Conservation (phyloP, 2,888 invertebrate genomes). For the Parascotia fuliginaria region DNA sequence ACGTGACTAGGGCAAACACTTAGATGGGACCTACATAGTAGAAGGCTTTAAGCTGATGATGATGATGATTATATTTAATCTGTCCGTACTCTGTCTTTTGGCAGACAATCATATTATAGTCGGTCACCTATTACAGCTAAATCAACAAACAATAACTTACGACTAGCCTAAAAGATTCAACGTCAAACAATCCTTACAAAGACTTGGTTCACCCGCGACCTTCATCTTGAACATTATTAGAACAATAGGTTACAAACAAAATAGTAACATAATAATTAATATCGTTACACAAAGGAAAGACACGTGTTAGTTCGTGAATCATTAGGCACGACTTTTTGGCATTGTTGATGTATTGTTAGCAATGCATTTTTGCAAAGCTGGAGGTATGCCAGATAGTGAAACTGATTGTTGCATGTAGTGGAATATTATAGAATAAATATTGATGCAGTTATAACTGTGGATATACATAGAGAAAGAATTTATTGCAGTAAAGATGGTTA, state of each 20-base stretch:
- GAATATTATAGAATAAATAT: constrained; percentile 5
- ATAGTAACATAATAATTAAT: constrained; percentile 49
- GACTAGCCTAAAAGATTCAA: not conserved
- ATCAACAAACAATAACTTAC: not conserved
- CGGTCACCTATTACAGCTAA: no score
- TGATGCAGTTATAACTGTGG: not conserved
- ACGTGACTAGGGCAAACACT: no score
- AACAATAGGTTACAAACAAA: constrained; percentile 44
- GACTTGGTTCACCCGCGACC: constrained; percentile 27
- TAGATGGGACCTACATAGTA: no score
- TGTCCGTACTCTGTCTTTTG: no score
- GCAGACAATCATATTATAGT: no score
- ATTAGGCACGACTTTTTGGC: constrained; percentile 78
- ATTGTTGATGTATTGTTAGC: constrained; percentile 79
- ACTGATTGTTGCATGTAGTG: constrained; percentile 32
- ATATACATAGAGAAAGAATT: not conserved
- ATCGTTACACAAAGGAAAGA: constrained; percentile 71
- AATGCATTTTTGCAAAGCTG: constrained; percentile 62
- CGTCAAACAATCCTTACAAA: constrained; percentile 3
- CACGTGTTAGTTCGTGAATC: constrained; percentile 84
- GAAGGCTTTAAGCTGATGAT: no score
- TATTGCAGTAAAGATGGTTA: no score
- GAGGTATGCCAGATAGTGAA: constrained; percentile 67
- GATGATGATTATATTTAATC: no score
- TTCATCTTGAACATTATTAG: constrained; percentile 42